These are phyloP conservation scores for Mnemiopsis leidyi DNA, from an alignment of 37 sponge, comb jelly and placozoan species.

Conservation along the genomic window DNA sequence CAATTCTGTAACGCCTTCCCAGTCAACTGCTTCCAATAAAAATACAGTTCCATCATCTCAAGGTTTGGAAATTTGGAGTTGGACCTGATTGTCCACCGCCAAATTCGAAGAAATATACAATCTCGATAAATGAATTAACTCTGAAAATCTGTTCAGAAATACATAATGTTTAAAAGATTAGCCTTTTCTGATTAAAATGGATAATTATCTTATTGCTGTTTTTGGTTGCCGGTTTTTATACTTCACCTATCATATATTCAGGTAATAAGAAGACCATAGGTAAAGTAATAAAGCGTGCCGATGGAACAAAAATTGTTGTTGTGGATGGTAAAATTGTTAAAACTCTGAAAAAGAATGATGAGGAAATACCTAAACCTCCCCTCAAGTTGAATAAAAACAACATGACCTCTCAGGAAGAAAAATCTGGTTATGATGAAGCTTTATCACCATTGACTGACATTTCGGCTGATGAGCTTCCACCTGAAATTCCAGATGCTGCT, in stretches of 20 bases:
- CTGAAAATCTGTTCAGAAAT: no score
- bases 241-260: background rate
- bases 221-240: no score
- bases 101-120: background rate
- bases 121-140: no score
- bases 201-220: no score
- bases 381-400: background rate
- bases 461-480: slow-evolving; percentile 45
- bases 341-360: background rate
- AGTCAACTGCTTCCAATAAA: background rate
- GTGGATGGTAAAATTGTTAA: slow-evolving; percentile 56
- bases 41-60: background rate
- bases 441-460: background rate
- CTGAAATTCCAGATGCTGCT: background rate
- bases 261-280: slow-evolving; percentile 27
- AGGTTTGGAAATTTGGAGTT: slow-evolving; percentile 13
- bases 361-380: background rate
- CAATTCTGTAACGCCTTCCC: background rate
- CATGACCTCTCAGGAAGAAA: background rate
- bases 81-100: background rate
- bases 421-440: background rate
- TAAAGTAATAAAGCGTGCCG: slow-evolving; percentile 45
- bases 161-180: no score
- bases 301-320: slow-evolving; percentile 50
- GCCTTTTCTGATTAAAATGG: no score